phyloP scores from a whole-genome alignment of 2,888 invertebrate genomes.

The Melipona beecheii region DNA sequence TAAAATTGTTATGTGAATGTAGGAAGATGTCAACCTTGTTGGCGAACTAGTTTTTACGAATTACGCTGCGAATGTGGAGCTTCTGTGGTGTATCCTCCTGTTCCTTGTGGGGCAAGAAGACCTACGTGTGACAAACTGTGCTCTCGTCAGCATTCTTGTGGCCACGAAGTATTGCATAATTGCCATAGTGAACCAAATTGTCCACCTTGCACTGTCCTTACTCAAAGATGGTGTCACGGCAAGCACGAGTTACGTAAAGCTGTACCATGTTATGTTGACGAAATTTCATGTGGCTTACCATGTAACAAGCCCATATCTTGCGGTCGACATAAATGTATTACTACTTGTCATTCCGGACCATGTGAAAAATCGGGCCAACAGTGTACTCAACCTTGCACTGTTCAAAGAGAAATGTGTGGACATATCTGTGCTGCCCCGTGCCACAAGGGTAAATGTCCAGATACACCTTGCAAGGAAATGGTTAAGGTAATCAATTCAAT shows the following conservation, averaged over 20 bases:
- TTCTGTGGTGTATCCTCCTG: constrained; percentile 94
- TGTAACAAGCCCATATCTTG: constrained; percentile 93
- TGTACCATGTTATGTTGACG: constrained; percentile 93
- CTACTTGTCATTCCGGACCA: constrained; percentile 91
- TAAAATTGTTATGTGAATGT: constrained; percentile 16
- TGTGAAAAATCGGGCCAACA: constrained; percentile 88
- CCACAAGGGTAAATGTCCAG: constrained; percentile 91
- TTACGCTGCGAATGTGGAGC: constrained; percentile 95
- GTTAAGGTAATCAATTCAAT: constrained; percentile 83
- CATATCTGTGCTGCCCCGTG: constrained; percentile 95
- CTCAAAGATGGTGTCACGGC: constrained; percentile 93
- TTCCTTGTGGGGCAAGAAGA: constrained; percentile 95
- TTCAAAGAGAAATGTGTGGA: constrained; percentile 89
- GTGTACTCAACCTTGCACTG: constrained; percentile 93
- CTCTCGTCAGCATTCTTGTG: constrained; percentile 90
- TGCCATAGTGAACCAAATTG: constrained; percentile 92
- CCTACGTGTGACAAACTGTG: constrained; percentile 93
- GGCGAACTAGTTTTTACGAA: constrained; percentile 90
- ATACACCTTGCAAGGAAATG: constrained; percentile 89
- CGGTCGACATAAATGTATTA: constrained; percentile 93
- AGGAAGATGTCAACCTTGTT: constrained; percentile 81
- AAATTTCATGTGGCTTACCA: constrained; percentile 95
- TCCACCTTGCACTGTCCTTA: constrained; percentile 94
- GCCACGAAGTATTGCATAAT: constrained; percentile 92
- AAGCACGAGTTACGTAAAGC: constrained; percentile 93